phyloP scores from a whole-genome alignment of 2,797 vertebrate genomes.

The Betta splendens region DNA sequence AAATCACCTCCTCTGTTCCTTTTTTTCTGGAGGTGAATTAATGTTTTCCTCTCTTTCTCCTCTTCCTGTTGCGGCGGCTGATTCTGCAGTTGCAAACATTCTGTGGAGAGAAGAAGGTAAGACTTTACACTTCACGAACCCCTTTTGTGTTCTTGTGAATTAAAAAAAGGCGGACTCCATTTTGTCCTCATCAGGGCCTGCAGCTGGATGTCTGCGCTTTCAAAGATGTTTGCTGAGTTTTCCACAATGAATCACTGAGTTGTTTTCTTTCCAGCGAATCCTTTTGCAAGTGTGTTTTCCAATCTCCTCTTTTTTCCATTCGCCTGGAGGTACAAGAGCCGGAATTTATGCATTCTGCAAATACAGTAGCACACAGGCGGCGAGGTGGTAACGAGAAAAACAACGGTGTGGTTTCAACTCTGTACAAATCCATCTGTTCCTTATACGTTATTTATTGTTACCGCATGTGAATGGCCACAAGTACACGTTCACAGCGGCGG shows the following conservation, averaged over 20 bases:
- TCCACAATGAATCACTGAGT: conserved; percentile 29
- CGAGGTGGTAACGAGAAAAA: conserved; percentile 9
- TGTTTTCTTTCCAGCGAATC: conserved; percentile 34
- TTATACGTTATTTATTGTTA: conserved; percentile 23
- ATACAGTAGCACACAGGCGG: conserved; percentile 10
- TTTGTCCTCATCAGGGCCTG: conserved; percentile 13
- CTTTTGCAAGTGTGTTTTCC: conserved; percentile 13
- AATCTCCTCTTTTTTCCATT: conserved; percentile 32
- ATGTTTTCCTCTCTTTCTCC: conserved; percentile 3
- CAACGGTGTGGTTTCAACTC: conserved; percentile 23
- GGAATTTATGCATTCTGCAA: conserved; percentile 22
- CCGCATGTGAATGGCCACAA: conserved; percentile 25
- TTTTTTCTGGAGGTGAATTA: conserved; percentile 30
- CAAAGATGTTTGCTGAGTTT: conserved; percentile 16
- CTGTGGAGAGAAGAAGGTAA: conserved; percentile 82
- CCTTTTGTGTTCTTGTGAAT: conserved; percentile 34
- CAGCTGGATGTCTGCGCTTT: conserved; percentile 24
- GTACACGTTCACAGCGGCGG: conserved; percentile 5
- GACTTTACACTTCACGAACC: conserved; percentile 14
- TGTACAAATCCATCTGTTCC: conserved; percentile 19
- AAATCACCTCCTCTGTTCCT: conserved; percentile 26
- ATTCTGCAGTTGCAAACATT: conserved; percentile 76
- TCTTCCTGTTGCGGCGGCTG: conserved; percentile 3
- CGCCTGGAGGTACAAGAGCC: conserved; percentile 18
- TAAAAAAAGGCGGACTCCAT: conserved; percentile 3